These are phyloP conservation scores for Reinhardtius hippoglossoides DNA, from an alignment of 2,113 vertebrate species.

Conservation along the genomic window DNA sequence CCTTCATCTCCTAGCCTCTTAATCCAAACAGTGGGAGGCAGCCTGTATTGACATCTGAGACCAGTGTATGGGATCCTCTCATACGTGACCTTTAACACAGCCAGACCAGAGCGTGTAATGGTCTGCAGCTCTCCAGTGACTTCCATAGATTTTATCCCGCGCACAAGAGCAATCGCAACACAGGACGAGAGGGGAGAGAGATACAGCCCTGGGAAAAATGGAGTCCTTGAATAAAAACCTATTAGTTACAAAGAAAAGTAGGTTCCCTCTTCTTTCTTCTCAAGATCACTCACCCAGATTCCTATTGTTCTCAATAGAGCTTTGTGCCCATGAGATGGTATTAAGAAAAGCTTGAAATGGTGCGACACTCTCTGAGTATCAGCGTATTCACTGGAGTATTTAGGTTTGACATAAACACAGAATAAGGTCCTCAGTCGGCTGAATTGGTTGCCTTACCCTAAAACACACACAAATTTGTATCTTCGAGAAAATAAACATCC, in stretches of 20 bases:
- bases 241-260: slow-evolving; percentile 34
- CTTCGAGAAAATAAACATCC: background rate
- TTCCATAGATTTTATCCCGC: slow-evolving; percentile 47
- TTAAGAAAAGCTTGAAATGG: slow-evolving; percentile 31
- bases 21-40: slow-evolving; percentile 46
- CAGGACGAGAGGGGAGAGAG: slow-evolving; percentile 2
- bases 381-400: slow-evolving; percentile 9
- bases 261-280: slow-evolving; percentile 27
- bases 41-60: slow-evolving; percentile 65
- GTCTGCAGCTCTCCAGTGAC: slow-evolving; percentile 71
- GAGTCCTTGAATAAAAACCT: slow-evolving; percentile 53
- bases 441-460: too few species aligned
- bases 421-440: background rate
- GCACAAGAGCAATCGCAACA: slow-evolving; percentile 15
- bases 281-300: slow-evolving; percentile 44
- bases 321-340: slow-evolving; percentile 32
- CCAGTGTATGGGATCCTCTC: slow-evolving; percentile 62
- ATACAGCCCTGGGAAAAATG: slow-evolving; percentile 14
- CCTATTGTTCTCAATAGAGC: slow-evolving; percentile 29
- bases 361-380: background rate
- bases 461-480: background rate
- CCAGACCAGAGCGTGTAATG: slow-evolving; percentile 72
- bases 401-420: slow-evolving; percentile 17
- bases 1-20: slow-evolving; percentile 59
- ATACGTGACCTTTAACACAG: slow-evolving; percentile 75